A percentile compares a stretch with the other conserved stretches of the same genome.
Evolutionary conservation across 2,113 vertebrate genomes (phyloP).

Genomic region (Zapus hudsonius): DNA sequence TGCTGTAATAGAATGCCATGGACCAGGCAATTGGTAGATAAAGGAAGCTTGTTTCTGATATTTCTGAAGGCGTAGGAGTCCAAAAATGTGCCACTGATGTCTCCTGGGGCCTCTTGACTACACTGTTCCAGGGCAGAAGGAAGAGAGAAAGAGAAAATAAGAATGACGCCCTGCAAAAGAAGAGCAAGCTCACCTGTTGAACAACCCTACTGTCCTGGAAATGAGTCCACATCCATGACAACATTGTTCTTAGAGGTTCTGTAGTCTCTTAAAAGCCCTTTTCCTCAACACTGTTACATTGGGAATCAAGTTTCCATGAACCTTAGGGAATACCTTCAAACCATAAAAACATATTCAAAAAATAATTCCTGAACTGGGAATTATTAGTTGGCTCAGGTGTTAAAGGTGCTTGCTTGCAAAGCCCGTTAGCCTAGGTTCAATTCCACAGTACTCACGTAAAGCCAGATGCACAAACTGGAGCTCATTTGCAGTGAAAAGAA

Average conservation of each 20-base stretch:
- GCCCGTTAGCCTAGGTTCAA: no score
- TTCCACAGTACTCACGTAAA: no score
- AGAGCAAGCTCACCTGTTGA: not conserved
- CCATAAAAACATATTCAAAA: not conserved
- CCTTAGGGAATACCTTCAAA: not conserved
- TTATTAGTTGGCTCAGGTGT: no score
- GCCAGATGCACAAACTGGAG: no score
- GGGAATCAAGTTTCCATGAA: not conserved
- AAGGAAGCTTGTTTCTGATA: not conserved
- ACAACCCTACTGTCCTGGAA: not conserved
- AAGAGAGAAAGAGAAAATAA: not conserved
- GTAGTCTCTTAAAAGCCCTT: not conserved
- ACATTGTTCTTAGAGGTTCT: not conserved
- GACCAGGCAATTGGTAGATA: not conserved
- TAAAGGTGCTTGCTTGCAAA: no score
- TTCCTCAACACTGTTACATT: not conserved
- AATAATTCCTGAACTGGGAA: no score
- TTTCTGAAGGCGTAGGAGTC: not conserved
- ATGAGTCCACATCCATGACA: not conserved
- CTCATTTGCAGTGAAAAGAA: no score
- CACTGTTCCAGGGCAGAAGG: not conserved
- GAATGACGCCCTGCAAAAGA: no score
- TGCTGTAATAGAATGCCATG: not conserved
- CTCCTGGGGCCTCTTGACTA: not conserved
- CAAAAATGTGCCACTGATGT: accelerated